These are phyloP conservation scores for Euthynnus affinis DNA, from an alignment of 2,797 vertebrate genomes.

Conservation along the genomic window DNA sequence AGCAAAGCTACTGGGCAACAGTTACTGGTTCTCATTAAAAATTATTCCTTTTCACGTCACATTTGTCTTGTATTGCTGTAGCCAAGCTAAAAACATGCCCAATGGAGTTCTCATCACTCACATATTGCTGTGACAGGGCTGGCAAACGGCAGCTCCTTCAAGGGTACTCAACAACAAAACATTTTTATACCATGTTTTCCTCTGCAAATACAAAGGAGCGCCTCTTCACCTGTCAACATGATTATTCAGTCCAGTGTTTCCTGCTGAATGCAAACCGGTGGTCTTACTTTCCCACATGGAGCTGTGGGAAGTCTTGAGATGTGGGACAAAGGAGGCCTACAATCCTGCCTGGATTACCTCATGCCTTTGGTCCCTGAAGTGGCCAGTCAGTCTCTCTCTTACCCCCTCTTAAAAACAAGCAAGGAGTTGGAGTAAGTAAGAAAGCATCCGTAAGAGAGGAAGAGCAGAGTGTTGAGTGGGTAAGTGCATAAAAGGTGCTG, in stretches of 20 bases:
- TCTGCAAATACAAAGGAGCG: slow-evolving; percentile 75
- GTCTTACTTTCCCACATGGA: slow-evolving; percentile 83
- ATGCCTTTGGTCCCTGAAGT: slow-evolving; percentile 82
- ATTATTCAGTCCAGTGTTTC: slow-evolving; percentile 78
- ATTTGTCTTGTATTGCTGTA: slow-evolving; percentile 71
- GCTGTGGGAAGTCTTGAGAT: slow-evolving; percentile 81
- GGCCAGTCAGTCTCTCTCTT: slow-evolving; percentile 69
- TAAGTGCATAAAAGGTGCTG: slow-evolving; percentile 64
- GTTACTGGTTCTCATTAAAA: slow-evolving; percentile 76
- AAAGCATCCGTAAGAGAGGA: slow-evolving; percentile 63
- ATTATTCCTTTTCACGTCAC: slow-evolving; percentile 75
- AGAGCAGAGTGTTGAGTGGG: slow-evolving; percentile 68
- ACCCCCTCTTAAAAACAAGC: slow-evolving; percentile 65
- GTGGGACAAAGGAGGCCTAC: slow-evolving; percentile 75
- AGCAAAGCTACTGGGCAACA: slow-evolving; percentile 72
- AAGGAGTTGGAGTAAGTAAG: slow-evolving; percentile 60
- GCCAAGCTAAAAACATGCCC: slow-evolving; percentile 77
- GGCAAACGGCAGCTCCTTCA: slow-evolving; percentile 79
- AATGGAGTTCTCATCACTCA: slow-evolving; percentile 80
- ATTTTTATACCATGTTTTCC: slow-evolving; percentile 82
- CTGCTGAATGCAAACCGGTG: slow-evolving; percentile 70
- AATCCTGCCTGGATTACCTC: slow-evolving; percentile 80
- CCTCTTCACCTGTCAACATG: slow-evolving; percentile 83
- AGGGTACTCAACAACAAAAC: slow-evolving; percentile 80
- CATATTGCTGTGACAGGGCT: slow-evolving; percentile 70